A percentile compares a stretch with the other conserved stretches of the same genome.
Evolutionary conservation across 1,140 invertebrate genomes (phyloP).

Genomic region (Gonatopus flavifemur): DNA sequence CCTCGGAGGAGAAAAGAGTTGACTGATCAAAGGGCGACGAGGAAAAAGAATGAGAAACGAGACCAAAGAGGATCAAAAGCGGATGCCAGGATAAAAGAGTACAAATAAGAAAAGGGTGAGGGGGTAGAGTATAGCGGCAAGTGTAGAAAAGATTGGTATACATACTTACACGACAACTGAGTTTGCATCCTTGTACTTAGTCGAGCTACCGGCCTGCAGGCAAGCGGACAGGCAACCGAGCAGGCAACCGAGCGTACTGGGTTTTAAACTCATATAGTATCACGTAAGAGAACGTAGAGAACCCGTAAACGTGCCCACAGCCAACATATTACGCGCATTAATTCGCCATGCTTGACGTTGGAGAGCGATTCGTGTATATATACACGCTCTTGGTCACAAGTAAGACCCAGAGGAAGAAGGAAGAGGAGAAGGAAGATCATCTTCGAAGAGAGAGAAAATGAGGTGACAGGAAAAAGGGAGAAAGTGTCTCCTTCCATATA

Average conservation of each 20-base stretch:
- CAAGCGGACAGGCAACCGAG: too few species aligned
- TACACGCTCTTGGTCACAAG: constrained; percentile 23
- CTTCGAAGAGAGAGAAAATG: constrained; percentile 21
- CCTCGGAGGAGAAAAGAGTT: constrained; percentile 21
- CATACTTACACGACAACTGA: too few species aligned
- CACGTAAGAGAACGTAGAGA: constrained; percentile 36
- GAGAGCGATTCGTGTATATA: constrained; percentile 48
- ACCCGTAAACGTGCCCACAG: constrained; percentile 48
- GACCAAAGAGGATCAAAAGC: neutral
- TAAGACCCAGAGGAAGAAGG: constrained; percentile 14
- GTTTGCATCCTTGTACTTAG: too few species aligned
- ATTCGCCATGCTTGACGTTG: constrained; percentile 44
- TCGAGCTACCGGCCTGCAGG: too few species aligned
- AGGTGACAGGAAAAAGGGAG: constrained; percentile 27
- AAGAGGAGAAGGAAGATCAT: constrained; percentile 15
- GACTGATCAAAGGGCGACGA: constrained; percentile 7
- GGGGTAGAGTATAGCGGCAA: too few species aligned
- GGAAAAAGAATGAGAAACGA: neutral
- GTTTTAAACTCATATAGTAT: constrained; percentile 47
- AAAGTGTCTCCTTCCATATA: too few species aligned
- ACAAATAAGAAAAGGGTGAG: too few species aligned
- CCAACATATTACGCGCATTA: constrained; percentile 55
- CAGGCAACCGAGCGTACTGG: constrained; percentile 17
- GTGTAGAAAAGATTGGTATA: too few species aligned
- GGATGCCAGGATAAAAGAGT: neutral